These are phyloP conservation scores for Dorcus parallelipipedus DNA, from an alignment of 2,888 invertebrate species.

Conservation along the genomic window DNA sequence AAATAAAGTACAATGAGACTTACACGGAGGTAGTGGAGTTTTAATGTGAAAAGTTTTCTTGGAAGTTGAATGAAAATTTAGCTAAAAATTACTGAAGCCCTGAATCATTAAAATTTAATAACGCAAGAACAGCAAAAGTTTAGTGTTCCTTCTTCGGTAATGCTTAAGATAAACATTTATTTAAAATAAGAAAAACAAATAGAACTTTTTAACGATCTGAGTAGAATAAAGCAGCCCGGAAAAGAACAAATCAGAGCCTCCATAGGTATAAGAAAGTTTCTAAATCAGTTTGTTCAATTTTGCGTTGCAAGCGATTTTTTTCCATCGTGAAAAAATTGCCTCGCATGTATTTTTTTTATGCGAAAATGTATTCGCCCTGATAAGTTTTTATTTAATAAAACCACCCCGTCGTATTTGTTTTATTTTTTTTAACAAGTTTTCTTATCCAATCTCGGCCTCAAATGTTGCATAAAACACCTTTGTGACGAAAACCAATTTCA, in stretches of 20 bases:
- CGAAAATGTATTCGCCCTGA: no score
- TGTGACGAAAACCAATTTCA: not conserved
- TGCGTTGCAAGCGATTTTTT: no score
- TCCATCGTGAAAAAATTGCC: no score
- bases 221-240: no score
- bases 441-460: not conserved
- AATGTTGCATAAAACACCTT: not conserved
- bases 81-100: slow-evolving; percentile 1
- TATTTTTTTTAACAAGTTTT: not conserved
- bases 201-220: no score
- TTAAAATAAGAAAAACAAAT: no score
- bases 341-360: no score
- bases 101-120: slow-evolving; percentile 13
- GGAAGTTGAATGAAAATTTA: slow-evolving; percentile 12
- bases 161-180: not conserved
- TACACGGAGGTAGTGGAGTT: slow-evolving; percentile 5
- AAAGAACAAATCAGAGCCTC: no score
- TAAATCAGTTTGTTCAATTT: no score
- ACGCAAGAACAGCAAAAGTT: not conserved
- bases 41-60: slow-evolving; percentile 14
- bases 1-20: slow-evolving; percentile 10
- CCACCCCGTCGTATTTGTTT: not conserved
- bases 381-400: not conserved
- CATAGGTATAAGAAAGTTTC: no score
- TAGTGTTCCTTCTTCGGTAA: not conserved